Evolutionary conservation across 92 coral and sea anemone species (phyloP).

Genomic region (Palythoa grandis): DNA sequence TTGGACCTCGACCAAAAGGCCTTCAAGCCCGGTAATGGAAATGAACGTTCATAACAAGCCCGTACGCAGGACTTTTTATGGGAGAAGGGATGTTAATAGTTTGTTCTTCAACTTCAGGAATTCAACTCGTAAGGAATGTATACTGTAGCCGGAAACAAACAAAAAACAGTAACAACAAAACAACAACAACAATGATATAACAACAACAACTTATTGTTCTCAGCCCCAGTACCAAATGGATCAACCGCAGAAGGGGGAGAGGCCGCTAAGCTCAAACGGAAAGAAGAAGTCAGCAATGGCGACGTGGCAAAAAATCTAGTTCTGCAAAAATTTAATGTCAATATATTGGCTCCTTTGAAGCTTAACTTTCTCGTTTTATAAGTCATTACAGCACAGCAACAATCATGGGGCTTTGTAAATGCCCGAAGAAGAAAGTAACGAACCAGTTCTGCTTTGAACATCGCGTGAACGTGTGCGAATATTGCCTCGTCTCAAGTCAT

Average conservation of each 20-base stretch:
- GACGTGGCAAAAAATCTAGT: slow-evolving; percentile 78
- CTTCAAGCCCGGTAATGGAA: too few relatives aligned
- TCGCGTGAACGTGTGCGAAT: slow-evolving; percentile 98
- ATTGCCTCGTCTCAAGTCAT: slow-evolving; percentile 90
- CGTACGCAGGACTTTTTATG: too few relatives aligned
- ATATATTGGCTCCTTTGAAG: neutral
- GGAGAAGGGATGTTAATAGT: too few relatives aligned
- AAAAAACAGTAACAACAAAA: too few relatives aligned
- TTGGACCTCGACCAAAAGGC: too few relatives aligned
- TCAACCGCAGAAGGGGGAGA: neutral
- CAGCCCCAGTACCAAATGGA: neutral
- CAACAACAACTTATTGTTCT: neutral
- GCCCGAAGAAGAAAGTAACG: slow-evolving; percentile 99
- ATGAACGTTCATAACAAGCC: too few relatives aligned
- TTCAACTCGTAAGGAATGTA: too few relatives aligned
- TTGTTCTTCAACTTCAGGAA: too few relatives aligned
- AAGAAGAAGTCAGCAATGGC: slow-evolving; percentile 61
- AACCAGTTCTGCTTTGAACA: slow-evolving; percentile 99
- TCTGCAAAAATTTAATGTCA: neutral
- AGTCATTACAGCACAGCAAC: neutral
- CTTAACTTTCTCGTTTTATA: neutral
- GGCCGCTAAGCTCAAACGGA: slow-evolving; percentile 26
- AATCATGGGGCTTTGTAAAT: slow-evolving; percentile 96
- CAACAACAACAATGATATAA: too few relatives aligned
- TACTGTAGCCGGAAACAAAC: too few relatives aligned